phyloP scores from a whole-genome alignment of 2,888 invertebrate species.

The Eurois occulta region DNA sequence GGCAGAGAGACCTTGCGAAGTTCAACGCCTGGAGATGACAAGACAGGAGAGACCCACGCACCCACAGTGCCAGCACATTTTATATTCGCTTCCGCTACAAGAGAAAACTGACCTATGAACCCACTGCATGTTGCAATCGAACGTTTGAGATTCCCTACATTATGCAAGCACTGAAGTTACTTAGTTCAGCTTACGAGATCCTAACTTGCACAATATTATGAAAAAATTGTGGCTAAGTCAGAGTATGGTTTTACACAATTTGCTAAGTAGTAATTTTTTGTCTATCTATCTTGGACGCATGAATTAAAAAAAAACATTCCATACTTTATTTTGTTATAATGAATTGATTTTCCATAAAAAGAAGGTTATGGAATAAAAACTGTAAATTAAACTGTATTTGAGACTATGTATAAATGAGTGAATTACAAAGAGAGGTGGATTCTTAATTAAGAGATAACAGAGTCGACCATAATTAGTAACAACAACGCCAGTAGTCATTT shows the following conservation, averaged over 20 bases:
- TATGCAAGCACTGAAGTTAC: slow-evolving; percentile 68
- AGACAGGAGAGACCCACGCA: slow-evolving; percentile 61
- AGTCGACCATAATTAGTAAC: slow-evolving; percentile 4
- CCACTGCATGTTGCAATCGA: slow-evolving; percentile 71
- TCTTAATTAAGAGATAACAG: slow-evolving; percentile 11
- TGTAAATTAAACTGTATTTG: background rate
- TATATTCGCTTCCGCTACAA: slow-evolving; percentile 79
- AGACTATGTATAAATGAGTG: background rate
- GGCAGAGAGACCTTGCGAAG: slow-evolving; percentile 80
- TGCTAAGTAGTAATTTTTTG: background rate
- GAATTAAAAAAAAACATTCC: background rate
- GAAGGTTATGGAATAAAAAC: background rate
- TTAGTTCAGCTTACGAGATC: slow-evolving; percentile 50
- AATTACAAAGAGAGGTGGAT: slow-evolving; percentile 12
- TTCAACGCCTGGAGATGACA: slow-evolving; percentile 81
- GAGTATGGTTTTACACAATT: background rate
- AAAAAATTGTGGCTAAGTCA: slow-evolving; percentile 18
- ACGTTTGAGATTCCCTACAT: slow-evolving; percentile 68
- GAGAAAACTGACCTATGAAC: slow-evolving; percentile 84
- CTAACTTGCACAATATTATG: slow-evolving; percentile 66
- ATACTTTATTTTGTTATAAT: background rate
- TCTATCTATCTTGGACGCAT: background rate
- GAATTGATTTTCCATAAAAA: background rate
- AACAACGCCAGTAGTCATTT: slow-evolving; percentile 44
- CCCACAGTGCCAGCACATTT: slow-evolving; percentile 68